Conservation (phyloP, 2,113 vertebrate species). For the Pedionomus torquatus region DNA sequence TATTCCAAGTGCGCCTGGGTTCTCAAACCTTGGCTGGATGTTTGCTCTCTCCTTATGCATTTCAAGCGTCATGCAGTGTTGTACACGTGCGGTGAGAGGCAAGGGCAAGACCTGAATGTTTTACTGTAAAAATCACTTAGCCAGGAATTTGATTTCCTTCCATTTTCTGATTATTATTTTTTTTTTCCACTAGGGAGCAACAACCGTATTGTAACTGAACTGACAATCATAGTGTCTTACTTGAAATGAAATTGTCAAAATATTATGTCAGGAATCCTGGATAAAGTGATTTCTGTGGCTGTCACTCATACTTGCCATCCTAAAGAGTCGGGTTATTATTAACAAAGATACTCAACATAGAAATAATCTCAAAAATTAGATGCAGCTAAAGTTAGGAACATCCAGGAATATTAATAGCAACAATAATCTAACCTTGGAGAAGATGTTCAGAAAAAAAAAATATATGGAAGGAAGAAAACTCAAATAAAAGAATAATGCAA, state of each 20-base stretch:
- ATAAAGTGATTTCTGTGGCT: slow-evolving; percentile 48
- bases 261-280: slow-evolving; percentile 66
- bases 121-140: slow-evolving; percentile 37
- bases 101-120: slow-evolving; percentile 36
- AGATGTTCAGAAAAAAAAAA: neutral
- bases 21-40: neutral
- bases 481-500: neutral
- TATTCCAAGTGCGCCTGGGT: neutral
- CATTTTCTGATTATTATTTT: neutral
- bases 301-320: slow-evolving; percentile 43
- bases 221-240: slow-evolving; percentile 59
- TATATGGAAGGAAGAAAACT: neutral
- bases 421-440: neutral
- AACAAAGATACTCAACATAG: neutral
- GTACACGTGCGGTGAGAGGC: neutral
- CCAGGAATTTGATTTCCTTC: slow-evolving; percentile 46
- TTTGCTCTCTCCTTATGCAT: neutral
- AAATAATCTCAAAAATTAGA: neutral
- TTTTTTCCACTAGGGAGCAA: slow-evolving; percentile 43
- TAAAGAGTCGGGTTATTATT: slow-evolving; percentile 34
- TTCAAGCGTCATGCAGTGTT: neutral
- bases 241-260: slow-evolving; percentile 66
- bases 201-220: slow-evolving; percentile 50
- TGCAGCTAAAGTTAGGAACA: neutral
- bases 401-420: neutral